A percentile compares a stretch with the other conserved stretches of the same genome.
phyloP scores from a whole-genome alignment of 2,113 vertebrate genomes.

The Phrynosoma platyrhinos region DNA sequence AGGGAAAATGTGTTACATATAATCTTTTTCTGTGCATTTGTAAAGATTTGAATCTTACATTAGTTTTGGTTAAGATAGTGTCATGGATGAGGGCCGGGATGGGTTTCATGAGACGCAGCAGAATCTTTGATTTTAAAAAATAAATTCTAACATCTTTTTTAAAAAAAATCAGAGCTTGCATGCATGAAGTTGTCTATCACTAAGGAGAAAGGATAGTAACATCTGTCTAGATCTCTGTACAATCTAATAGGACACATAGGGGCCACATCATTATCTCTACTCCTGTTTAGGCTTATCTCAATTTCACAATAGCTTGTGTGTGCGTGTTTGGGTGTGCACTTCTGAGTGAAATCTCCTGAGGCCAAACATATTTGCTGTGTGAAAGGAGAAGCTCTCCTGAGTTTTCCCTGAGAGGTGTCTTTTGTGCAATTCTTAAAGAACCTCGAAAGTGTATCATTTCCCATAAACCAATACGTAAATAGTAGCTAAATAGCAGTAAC shows the following conservation, averaged over 20 bases:
- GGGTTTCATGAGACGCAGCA: not conserved
- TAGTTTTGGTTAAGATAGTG: not conserved
- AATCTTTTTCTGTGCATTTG: not conserved
- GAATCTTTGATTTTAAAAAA: not conserved
- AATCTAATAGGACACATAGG: not conserved
- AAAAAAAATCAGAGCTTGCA: not conserved
- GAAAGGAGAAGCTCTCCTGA: not conserved
- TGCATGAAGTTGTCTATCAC: not conserved
- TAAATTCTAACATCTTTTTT: no score
- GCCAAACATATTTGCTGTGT: slow-evolving; percentile 20
- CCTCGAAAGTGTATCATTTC: not conserved
- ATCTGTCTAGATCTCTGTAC: not conserved
- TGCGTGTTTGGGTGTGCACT: not conserved
- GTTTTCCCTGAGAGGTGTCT: slow-evolving; percentile 14
- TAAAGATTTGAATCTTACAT: not conserved
- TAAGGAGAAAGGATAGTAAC: not conserved
- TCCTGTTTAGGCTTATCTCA: not conserved
- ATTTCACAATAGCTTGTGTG: slow-evolving; percentile 21
- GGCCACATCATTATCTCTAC: not conserved
- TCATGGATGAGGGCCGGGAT: not conserved
- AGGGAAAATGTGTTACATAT: no score
- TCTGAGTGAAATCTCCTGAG: slow-evolving; percentile 7
- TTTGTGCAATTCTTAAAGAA: slow-evolving; percentile 1
- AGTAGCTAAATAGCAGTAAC: not conserved
- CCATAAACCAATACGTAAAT: not conserved